Evolutionary conservation across 2,888 invertebrate species (phyloP).

Genomic region (Tridacna crocea): DNA sequence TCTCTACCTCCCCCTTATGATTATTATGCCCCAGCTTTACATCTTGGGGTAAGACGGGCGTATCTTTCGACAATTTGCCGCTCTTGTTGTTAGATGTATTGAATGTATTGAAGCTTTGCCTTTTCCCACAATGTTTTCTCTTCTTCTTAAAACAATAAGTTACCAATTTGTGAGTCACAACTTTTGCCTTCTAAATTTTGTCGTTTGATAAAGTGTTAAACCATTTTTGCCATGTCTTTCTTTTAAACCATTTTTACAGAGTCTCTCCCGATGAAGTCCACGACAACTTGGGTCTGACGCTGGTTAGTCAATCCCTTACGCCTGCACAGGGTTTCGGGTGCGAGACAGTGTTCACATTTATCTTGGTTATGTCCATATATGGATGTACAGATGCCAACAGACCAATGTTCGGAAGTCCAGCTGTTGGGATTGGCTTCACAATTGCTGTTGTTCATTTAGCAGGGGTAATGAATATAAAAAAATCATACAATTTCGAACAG

Average conservation of each 20-base stretch:
- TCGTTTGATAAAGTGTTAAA: neutral
- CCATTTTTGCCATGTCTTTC: neutral
- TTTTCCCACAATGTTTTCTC: too few species aligned
- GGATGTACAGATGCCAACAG: conserved; percentile 92
- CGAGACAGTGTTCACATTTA: conserved; percentile 93
- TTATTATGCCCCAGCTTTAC: too few species aligned
- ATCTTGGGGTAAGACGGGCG: too few species aligned
- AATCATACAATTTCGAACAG: conserved; percentile 62
- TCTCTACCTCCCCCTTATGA: too few species aligned
- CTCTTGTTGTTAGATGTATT: too few species aligned
- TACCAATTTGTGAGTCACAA: too few species aligned
- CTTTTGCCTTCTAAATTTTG: too few species aligned
- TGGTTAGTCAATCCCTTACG: conserved; percentile 73
- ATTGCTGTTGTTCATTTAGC: conserved; percentile 93
- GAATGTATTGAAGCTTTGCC: too few species aligned
- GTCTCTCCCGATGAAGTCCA: conserved; percentile 62
- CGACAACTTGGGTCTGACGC: conserved; percentile 70
- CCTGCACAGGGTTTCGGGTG: conserved; percentile 92
- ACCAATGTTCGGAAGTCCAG: conserved; percentile 91
- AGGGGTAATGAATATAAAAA: conserved; percentile 87
- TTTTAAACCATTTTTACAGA: conserved; percentile 57
- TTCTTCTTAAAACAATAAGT: too few species aligned
- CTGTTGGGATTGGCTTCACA: conserved; percentile 94
- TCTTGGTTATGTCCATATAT: conserved; percentile 94
- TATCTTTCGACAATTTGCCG: too few species aligned